phyloP scores from a whole-genome alignment of 2,113 vertebrate species.

The Calyptommatus sinebrachiatus region DNA sequence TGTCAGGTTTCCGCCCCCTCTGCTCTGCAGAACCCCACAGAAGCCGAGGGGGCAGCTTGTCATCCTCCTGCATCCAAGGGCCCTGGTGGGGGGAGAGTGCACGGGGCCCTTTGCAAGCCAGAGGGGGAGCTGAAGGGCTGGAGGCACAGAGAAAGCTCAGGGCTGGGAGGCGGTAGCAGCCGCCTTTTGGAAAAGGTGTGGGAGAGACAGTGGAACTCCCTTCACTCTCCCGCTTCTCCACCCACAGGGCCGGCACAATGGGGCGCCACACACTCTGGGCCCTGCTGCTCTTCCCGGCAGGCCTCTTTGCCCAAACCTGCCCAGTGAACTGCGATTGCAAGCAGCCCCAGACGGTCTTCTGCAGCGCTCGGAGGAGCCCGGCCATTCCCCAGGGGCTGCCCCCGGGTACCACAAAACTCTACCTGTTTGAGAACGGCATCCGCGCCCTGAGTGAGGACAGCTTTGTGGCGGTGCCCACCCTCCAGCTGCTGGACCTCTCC shows the following conservation, averaged over 20 bases:
- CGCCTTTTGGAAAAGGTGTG: too few species aligned
- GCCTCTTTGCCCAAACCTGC: conserved; percentile 54
- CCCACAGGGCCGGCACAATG: conserved; percentile 54
- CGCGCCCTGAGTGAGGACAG: conserved; percentile 73
- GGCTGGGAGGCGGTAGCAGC: neutral
- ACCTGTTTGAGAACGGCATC: conserved; percentile 88
- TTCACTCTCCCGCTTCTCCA: conserved; percentile 7
- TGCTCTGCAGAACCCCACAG: neutral
- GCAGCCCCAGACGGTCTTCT: conserved; percentile 73
- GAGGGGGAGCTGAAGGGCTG: too few species aligned
- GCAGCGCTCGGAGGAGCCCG: conserved; percentile 58
- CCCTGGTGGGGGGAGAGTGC: neutral
- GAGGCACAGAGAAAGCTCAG: neutral
- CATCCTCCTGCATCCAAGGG: neutral
- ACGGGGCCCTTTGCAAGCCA: neutral
- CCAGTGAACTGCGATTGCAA: conserved; percentile 73
- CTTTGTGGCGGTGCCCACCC: conserved; percentile 74
- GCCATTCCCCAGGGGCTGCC: conserved; percentile 77
- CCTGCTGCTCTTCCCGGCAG: conserved; percentile 29
- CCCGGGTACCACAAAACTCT: conserved; percentile 75
- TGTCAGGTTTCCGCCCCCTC: neutral
- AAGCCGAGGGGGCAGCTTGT: neutral
- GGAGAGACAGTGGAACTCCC: neutral
- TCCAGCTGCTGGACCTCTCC: conserved; percentile 91
- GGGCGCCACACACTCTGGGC: conserved; percentile 46